Conservation (phyloP, 2,888 invertebrate genomes). For the Muschampia staudingeri region DNA sequence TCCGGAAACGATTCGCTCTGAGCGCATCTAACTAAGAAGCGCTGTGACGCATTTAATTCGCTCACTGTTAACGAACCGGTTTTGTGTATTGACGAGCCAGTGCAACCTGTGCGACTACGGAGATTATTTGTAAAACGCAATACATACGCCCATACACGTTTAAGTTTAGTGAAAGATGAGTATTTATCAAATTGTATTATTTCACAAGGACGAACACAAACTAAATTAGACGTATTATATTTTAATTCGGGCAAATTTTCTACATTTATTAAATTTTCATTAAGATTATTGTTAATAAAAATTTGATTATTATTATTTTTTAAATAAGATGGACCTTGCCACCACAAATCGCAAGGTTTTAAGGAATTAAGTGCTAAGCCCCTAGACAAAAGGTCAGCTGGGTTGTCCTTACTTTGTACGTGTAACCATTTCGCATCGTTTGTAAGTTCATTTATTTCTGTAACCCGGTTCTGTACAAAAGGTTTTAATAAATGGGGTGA, state of each 20-base stretch:
- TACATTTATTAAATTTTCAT: not conserved
- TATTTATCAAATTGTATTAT: constrained; percentile 14
- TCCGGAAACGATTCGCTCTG: not conserved
- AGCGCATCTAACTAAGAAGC: constrained; percentile 4
- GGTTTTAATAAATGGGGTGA: constrained; percentile 6
- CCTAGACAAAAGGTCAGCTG: not conserved
- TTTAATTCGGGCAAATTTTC: constrained; percentile 3
- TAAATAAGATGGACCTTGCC: constrained; percentile 10
- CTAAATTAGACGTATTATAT: constrained; percentile 3
- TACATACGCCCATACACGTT: not conserved
- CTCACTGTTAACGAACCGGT: constrained; percentile 13
- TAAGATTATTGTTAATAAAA: not conserved
- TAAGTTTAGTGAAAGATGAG: not conserved
- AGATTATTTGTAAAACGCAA: constrained; percentile 9
- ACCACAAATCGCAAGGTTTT: not conserved
- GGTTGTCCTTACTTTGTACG: constrained; percentile 2
- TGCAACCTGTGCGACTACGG: constrained; percentile 1
- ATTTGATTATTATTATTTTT: not conserved
- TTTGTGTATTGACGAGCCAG: not conserved
- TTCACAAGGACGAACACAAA: constrained; percentile 9
- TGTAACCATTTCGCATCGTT: constrained; percentile 9
- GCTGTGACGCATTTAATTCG: not conserved
- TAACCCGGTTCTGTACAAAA: constrained; percentile 5
- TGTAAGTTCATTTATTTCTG: constrained; percentile 14
- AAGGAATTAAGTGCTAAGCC: not conserved